phyloP scores from a whole-genome alignment of 2,113 vertebrate genomes.

The Callorhinus ursinus region DNA sequence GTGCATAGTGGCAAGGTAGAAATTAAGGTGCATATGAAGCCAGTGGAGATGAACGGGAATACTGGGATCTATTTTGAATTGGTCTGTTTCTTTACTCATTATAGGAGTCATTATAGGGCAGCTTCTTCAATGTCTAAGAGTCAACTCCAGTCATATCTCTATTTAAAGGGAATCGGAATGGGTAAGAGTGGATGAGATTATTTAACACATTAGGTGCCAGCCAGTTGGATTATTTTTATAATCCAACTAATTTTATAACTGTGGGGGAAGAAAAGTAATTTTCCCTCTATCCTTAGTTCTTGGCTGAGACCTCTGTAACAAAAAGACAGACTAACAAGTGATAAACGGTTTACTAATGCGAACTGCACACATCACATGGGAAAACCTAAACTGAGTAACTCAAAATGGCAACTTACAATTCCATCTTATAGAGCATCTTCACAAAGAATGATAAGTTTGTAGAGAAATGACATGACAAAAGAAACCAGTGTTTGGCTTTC shows the following conservation, averaged over 20 bases:
- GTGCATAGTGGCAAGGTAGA: neutral
- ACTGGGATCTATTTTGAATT: neutral
- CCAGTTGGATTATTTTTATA: neutral
- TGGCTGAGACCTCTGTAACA: neutral
- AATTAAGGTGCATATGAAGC: neutral
- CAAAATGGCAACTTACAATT: neutral
- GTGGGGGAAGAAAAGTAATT: neutral
- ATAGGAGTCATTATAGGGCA: neutral
- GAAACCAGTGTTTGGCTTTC: neutral
- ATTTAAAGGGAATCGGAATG: neutral
- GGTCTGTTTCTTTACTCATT: neutral
- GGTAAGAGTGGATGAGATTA: neutral
- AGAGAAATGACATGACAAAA: neutral
- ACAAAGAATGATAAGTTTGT: neutral
- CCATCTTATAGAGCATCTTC: neutral
- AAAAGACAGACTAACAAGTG: neutral
- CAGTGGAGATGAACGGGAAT: neutral
- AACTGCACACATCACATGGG: neutral
- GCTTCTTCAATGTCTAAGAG: neutral
- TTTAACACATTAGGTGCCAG: neutral
- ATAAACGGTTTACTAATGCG: neutral
- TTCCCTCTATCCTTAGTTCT: neutral
- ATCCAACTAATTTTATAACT: neutral
- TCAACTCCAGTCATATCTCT: neutral
- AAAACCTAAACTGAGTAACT: neutral